phyloP scores from a whole-genome alignment of 2,797 vertebrate species.

The Mormyrus proboscirostris region DNA sequence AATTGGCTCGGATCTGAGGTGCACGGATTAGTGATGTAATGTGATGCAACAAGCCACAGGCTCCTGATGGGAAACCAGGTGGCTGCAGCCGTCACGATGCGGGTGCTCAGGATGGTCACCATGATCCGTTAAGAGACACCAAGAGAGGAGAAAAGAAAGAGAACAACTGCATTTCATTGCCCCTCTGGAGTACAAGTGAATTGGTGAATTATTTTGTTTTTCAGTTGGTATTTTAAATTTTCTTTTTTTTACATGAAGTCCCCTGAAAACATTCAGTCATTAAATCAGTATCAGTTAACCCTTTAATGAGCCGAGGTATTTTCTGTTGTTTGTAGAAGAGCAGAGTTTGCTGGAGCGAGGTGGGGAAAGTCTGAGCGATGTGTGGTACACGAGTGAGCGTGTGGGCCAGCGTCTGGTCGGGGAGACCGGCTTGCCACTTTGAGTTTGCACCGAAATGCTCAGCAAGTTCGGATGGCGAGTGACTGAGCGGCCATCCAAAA shows the following conservation, averaged over 20 bases:
- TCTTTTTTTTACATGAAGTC: not conserved
- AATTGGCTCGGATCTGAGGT: not conserved
- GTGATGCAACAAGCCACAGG: not conserved
- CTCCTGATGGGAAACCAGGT: not conserved
- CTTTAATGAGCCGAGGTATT: not conserved
- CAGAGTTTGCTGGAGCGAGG: not conserved
- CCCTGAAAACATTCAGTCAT: not conserved
- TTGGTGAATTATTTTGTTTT: not conserved
- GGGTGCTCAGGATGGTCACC: not conserved
- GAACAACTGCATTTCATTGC: not conserved
- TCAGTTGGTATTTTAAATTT: not conserved
- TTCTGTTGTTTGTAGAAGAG: not conserved
- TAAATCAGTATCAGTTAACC: not conserved
- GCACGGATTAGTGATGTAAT: not conserved
- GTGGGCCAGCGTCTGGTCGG: not conserved
- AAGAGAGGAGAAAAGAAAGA: not conserved
- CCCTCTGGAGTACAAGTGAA: not conserved
- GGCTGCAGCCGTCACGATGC: not conserved
- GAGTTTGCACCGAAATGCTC: not conserved
- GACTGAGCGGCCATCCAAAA: conserved; percentile 37
- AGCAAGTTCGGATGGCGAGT: conserved; percentile 10
- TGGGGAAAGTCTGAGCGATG: conserved; percentile 8
- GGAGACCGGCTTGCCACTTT: not conserved
- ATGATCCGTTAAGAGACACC: not conserved
- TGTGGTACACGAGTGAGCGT: not conserved